Conservation (phyloP, 2,113 vertebrate species). For the Trichomycterus rosablanca region DNA sequence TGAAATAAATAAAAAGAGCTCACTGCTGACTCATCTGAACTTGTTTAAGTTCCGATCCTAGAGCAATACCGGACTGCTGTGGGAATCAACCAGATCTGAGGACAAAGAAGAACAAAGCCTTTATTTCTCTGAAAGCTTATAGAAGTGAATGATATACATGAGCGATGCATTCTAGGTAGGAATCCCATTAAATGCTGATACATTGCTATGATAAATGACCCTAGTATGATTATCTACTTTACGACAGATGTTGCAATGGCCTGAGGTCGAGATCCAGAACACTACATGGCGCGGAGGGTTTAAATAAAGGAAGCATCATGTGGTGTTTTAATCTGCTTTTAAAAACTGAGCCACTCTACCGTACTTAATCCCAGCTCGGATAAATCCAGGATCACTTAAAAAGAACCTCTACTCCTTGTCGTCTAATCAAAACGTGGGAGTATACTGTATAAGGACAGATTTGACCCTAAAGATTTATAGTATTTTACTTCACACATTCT, state of each 20-base stretch:
- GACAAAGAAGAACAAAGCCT: slow-evolving; percentile 41
- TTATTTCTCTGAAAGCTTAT: slow-evolving; percentile 10
- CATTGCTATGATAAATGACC: slow-evolving; percentile 23
- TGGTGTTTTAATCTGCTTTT: slow-evolving; percentile 45
- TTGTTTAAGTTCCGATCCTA: slow-evolving; percentile 38
- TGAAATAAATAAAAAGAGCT: not conserved
- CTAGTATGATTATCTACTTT: slow-evolving; percentile 21
- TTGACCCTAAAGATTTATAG: slow-evolving; percentile 58
- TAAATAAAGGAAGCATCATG: slow-evolving; percentile 37
- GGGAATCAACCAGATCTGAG: slow-evolving; percentile 63
- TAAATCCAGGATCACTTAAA: slow-evolving; percentile 49
- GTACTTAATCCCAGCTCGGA: slow-evolving; percentile 37
- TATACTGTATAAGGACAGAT: slow-evolving; percentile 43
- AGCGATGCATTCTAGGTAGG: slow-evolving; percentile 1
- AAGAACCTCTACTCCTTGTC: slow-evolving; percentile 46
- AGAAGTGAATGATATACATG: slow-evolving; percentile 21
- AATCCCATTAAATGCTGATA: slow-evolving; percentile 10
- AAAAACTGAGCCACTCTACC: slow-evolving; percentile 30
- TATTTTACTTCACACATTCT: slow-evolving; percentile 70
- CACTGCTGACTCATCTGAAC: slow-evolving; percentile 1
- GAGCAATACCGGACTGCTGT: slow-evolving; percentile 57
- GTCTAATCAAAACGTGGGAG: slow-evolving; percentile 49
- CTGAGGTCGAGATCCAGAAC: slow-evolving; percentile 22
- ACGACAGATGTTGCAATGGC: slow-evolving; percentile 29
- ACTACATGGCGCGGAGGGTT: slow-evolving; percentile 11